Conservation (phyloP, 2,888 invertebrate species). For the Scotopteryx bipunctaria region DNA sequence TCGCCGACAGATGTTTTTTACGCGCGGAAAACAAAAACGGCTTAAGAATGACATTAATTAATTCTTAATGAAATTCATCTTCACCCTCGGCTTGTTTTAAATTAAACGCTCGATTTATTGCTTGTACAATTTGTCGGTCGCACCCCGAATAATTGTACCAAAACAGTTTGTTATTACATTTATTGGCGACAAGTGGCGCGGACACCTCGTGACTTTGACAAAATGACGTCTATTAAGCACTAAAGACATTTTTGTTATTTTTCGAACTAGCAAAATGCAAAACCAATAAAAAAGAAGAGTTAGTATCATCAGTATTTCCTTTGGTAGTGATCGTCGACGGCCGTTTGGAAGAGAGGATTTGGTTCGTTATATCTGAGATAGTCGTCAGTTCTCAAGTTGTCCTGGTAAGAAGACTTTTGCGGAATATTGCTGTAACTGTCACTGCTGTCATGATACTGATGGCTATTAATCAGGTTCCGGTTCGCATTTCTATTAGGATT, state of each 20-base stretch:
- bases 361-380: slow-evolving; percentile 69
- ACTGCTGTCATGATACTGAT: slow-evolving; percentile 71
- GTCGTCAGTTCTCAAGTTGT: slow-evolving; percentile 65
- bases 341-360: slow-evolving; percentile 65
- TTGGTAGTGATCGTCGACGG: slow-evolving; percentile 73
- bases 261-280: slow-evolving; percentile 31
- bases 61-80: slow-evolving; percentile 84
- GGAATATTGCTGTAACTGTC: slow-evolving; percentile 63
- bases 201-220: slow-evolving; percentile 52
- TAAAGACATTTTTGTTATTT: slow-evolving; percentile 41
- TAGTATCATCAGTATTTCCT: slow-evolving; percentile 63
- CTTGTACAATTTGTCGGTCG: slow-evolving; percentile 80
- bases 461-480: slow-evolving; percentile 71
- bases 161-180: slow-evolving; percentile 70
- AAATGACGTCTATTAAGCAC: slow-evolving; percentile 50
- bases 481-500: slow-evolving; percentile 51
- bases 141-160: slow-evolving; percentile 67
- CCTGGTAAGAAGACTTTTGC: slow-evolving; percentile 67
- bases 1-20: slow-evolving; percentile 81
- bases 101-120: slow-evolving; percentile 80
- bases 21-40: slow-evolving; percentile 79
- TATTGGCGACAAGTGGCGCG: slow-evolving; percentile 69
- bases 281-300: neutral
- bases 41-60: slow-evolving; percentile 84
- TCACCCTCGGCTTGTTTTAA: slow-evolving; percentile 80